Conservation (phyloP, 2,888 invertebrate genomes). For the Tiliacea citrago region DNA sequence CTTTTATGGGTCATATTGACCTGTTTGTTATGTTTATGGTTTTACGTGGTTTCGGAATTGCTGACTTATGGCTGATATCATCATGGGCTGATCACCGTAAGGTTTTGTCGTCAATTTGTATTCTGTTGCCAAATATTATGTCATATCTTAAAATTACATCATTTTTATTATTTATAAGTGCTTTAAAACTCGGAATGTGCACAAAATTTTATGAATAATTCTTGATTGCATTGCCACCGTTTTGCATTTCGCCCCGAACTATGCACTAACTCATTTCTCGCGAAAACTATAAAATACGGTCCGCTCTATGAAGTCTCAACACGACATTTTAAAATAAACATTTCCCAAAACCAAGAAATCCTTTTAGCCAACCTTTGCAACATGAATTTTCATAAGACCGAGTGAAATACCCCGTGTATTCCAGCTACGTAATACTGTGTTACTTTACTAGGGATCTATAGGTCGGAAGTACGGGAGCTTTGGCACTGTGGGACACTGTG, state of each 20-base stretch:
- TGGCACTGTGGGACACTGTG: constrained; percentile 51
- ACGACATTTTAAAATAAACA: constrained; percentile 68
- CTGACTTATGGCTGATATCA: background rate
- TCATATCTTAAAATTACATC: background rate
- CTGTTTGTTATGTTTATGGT: background rate
- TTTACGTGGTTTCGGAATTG: background rate
- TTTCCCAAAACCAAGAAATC: constrained; percentile 69
- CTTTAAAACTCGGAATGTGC: constrained; percentile 40
- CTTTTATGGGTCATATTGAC: background rate
- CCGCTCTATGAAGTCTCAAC: constrained; percentile 58
- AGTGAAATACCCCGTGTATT: constrained; percentile 55
- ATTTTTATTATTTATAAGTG: constrained; percentile 2
- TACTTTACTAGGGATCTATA: constrained; percentile 44
- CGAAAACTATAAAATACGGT: constrained; percentile 59
- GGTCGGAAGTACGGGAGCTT: constrained; percentile 33
- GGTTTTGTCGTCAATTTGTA: background rate
- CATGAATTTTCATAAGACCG: constrained; percentile 70
- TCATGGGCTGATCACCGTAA: background rate
- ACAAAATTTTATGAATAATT: constrained; percentile 47
- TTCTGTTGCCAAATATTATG: background rate
- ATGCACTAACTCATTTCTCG: constrained; percentile 56
- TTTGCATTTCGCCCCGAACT: constrained; percentile 57
- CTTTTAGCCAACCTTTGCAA: constrained; percentile 66
- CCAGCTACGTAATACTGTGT: constrained; percentile 58
- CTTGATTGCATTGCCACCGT: constrained; percentile 46